These are phyloP conservation scores for Microplitis mediator DNA, from an alignment of 1,140 invertebrate species.

Conservation along the genomic window DNA sequence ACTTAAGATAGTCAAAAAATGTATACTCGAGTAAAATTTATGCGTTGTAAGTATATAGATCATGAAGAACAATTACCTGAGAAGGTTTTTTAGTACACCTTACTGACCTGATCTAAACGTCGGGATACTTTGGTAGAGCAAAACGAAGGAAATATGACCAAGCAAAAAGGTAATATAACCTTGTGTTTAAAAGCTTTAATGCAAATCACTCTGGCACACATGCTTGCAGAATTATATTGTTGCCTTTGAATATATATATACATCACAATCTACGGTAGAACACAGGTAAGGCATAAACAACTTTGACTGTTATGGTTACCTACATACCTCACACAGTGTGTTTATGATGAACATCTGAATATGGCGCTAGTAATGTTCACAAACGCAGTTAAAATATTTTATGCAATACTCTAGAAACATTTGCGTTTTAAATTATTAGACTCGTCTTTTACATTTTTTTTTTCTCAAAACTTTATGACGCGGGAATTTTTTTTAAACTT, in stretches of 20 bases:
- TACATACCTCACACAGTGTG: conserved; percentile 22
- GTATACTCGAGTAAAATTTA: no score
- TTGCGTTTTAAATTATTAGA: conserved; percentile 11
- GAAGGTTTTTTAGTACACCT: no score
- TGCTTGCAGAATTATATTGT: conserved; percentile 12
- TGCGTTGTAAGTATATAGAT: no score
- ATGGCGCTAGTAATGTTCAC: neutral
- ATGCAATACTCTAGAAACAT: conserved; percentile 1
- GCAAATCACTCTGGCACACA: conserved; percentile 24
- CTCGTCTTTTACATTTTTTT: neutral
- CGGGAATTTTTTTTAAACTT: neutral
- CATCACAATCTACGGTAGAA: conserved; percentile 1
- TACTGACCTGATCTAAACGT: no score
- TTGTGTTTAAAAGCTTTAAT: conserved; percentile 13
- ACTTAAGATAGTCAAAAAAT: no score
- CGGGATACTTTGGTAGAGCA: no score
- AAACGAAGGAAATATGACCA: neutral
- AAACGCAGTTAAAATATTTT: conserved; percentile 2
- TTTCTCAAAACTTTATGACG: neutral
- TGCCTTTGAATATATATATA: neutral
- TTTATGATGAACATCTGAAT: conserved; percentile 12
- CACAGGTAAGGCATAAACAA: conserved; percentile 19
- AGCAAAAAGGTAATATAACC: conserved; percentile 2
- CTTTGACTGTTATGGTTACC: conserved; percentile 10
- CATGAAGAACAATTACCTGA: no score